phyloP scores from a whole-genome alignment of 2,113 vertebrate species.

The Cavia aperea region DNA sequence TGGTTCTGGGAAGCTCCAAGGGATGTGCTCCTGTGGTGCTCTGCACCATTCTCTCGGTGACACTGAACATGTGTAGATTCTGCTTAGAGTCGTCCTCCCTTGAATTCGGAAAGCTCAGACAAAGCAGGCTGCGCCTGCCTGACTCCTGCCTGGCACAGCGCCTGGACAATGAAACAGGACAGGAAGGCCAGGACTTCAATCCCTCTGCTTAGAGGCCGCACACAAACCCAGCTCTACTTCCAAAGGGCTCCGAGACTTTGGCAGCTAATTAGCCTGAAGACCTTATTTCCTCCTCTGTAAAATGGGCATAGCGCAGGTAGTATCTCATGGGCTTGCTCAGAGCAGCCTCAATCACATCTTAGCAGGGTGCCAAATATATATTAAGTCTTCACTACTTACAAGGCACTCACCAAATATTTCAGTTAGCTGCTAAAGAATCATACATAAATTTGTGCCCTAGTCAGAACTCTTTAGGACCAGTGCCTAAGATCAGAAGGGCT shows the following conservation, averaged over 20 bases:
- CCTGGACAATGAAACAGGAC: not conserved
- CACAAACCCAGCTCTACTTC: not conserved
- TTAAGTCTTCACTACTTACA: not conserved
- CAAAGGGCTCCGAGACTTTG: not conserved
- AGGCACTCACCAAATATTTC: not conserved
- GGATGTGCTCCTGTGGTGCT: fast-evolving
- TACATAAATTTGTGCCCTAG: not conserved
- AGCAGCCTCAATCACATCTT: not conserved
- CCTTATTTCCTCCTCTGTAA: not conserved
- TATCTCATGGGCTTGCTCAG: not conserved
- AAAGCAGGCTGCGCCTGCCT: not conserved
- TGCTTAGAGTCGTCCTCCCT: not conserved
- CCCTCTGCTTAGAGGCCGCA: not conserved
- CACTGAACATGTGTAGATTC: not conserved
- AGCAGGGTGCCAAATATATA: not conserved
- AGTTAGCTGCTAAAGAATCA: not conserved
- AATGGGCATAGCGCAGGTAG: not conserved
- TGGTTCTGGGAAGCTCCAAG: not conserved
- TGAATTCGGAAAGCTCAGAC: not conserved
- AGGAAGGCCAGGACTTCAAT: no score
- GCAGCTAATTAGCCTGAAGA: not conserved
- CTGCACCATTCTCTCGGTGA: not conserved
- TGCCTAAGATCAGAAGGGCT: not conserved
- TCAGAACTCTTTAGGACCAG: not conserved
- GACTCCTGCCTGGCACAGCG: no score